A percentile compares a stretch with the other conserved stretches of the same genome.
phyloP scores from a whole-genome alignment of 2,797 vertebrate species.

The Aselliscus stoliczkanus region DNA sequence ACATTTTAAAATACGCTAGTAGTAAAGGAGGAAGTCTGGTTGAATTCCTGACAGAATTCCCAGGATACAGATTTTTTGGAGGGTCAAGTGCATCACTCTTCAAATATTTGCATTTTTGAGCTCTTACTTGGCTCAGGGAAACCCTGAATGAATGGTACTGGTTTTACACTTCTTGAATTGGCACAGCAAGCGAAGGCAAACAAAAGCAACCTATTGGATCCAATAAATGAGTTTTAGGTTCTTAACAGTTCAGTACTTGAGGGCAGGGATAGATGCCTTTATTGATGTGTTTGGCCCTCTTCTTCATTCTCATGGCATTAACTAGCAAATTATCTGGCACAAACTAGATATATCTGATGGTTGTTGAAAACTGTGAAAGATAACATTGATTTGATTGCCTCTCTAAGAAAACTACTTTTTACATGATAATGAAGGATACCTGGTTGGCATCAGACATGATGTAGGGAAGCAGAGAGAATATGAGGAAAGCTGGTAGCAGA shows the following conservation, averaged over 20 bases:
- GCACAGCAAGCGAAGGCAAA: neutral
- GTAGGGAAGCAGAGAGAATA: neutral
- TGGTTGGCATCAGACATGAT: neutral
- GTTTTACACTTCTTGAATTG: neutral
- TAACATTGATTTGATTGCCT: neutral
- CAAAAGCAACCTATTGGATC: neutral
- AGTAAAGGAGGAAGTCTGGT: slow-evolving; percentile 2
- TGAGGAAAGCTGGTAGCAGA: neutral
- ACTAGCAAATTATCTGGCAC: neutral
- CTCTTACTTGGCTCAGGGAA: neutral
- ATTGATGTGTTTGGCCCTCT: neutral
- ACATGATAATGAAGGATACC: neutral
- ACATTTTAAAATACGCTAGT: slow-evolving; percentile 35
- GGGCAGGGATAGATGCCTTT: neutral
- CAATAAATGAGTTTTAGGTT: neutral
- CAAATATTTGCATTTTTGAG: neutral
- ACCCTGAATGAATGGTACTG: neutral
- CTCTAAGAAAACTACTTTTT: neutral
- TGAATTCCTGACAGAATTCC: neutral
- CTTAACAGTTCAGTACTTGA: neutral
- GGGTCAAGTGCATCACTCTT: neutral
- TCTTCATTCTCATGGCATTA: neutral
- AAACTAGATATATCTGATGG: neutral
- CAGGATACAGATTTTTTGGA: neutral
- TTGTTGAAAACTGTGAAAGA: neutral